phyloP scores from a whole-genome alignment of 1,140 invertebrate species.

The Hycleus phaleratus region DNA sequence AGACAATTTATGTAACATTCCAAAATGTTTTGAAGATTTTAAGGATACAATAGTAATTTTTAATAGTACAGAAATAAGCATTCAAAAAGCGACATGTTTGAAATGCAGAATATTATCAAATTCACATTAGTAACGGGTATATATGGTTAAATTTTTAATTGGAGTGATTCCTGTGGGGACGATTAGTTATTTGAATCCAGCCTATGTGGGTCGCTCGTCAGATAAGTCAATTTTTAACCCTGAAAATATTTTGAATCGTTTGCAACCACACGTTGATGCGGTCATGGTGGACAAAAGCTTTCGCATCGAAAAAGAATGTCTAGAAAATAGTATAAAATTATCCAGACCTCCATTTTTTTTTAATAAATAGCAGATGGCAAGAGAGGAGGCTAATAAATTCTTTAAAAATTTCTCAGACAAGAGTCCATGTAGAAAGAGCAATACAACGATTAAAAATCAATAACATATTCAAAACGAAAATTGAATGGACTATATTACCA shows the following conservation, averaged over 20 bases:
- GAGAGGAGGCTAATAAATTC: too few relatives aligned
- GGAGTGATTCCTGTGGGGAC: conserved; percentile 29
- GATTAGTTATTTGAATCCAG: conserved; percentile 28
- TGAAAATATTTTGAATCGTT: too few relatives aligned
- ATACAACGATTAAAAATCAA: too few relatives aligned
- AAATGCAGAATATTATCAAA: conserved; percentile 1
- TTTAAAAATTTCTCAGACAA: too few relatives aligned
- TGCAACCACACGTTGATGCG: too few relatives aligned
- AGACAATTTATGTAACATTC: not conserved
- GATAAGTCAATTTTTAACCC: conserved; percentile 16
- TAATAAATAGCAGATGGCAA: fast-evolving
- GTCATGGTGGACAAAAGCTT: too few relatives aligned
- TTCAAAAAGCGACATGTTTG: not conserved
- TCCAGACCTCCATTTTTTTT: too few relatives aligned
- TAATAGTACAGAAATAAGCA: conserved; percentile 9
- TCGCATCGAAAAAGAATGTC: too few relatives aligned
- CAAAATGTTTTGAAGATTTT: conserved; percentile 9
- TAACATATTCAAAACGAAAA: too few relatives aligned
- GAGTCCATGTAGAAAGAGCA: too few relatives aligned
- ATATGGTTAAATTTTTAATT: conserved; percentile 32
- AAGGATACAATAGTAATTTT: conserved; percentile 6
- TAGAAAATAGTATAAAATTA: too few relatives aligned
- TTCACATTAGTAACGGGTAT: conserved; percentile 10
- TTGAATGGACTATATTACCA: too few relatives aligned
- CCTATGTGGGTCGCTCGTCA: conserved; percentile 27